Evolutionary conservation across 2,888 invertebrate genomes (phyloP).

Genomic region (Diachrysia chrysitis): DNA sequence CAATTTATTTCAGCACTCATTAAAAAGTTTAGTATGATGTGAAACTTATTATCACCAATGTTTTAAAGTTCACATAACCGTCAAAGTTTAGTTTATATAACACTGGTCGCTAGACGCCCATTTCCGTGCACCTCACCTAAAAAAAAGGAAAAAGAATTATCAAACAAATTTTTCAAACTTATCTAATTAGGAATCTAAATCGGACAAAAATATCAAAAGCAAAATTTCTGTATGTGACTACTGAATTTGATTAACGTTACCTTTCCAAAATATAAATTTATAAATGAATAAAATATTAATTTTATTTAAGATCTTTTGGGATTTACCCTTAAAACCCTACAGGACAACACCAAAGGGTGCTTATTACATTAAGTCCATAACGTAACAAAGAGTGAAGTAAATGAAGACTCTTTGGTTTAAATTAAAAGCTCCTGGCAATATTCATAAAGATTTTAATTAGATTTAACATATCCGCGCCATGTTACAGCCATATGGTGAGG

Average conservation of each 20-base stretch:
- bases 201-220: neutral
- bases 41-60: constrained; percentile 17
- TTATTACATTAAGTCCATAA: neutral
- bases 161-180: too few relatives aligned
- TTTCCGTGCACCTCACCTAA: constrained; percentile 22
- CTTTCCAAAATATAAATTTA: neutral
- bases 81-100: neutral
- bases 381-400: neutral
- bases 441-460: constrained; percentile 6
- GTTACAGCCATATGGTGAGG: neutral
- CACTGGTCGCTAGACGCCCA: constrained; percentile 6
- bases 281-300: neutral
- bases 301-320: neutral
- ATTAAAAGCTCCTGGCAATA: neutral
- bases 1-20: constrained; percentile 24
- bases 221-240: too few relatives aligned
- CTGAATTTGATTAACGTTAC: neutral
- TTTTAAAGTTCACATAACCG: constrained; percentile 17
- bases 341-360: neutral
- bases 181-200: neutral
- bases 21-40: constrained; percentile 23
- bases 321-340: neutral
- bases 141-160: constrained; percentile 20
- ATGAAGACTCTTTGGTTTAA: neutral
- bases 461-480: neutral